Evolutionary conservation across 2,888 invertebrate species (phyloP).

Genomic region (Apamea monoglypha): DNA sequence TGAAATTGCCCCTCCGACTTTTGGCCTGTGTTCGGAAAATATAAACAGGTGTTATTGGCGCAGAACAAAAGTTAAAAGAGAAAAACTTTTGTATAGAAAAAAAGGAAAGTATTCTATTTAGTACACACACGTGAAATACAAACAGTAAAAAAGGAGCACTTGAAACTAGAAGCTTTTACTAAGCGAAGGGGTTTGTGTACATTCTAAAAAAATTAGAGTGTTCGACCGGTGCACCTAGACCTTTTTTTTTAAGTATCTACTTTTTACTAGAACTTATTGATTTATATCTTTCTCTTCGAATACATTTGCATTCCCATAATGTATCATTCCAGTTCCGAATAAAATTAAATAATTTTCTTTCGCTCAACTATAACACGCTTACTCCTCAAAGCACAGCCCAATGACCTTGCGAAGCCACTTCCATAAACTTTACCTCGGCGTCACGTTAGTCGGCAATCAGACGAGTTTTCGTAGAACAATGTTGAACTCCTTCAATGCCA

Average conservation of each 20-base stretch:
- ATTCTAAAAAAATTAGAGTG: too few species aligned
- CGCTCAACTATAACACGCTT: too few species aligned
- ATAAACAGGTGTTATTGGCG: too few species aligned
- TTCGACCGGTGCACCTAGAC: background rate
- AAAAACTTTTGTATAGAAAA: background rate
- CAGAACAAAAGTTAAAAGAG: background rate
- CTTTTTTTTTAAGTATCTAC: too few species aligned
- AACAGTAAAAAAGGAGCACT: too few species aligned
- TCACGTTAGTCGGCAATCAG: conserved; percentile 58
- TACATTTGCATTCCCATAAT: background rate
- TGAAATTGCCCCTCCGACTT: background rate
- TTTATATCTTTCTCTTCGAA: background rate
- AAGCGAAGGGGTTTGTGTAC: background rate
- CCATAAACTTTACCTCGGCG: conserved; percentile 34
- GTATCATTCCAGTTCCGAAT: background rate
- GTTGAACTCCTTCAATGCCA: conserved; percentile 67
- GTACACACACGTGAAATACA: too few species aligned
- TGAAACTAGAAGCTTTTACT: background rate
- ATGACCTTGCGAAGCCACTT: conserved; percentile 43
- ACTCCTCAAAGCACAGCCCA: background rate
- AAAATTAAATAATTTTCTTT: background rate
- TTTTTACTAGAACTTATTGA: background rate
- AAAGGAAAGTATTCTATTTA: too few species aligned
- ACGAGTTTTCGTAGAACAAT: conserved; percentile 62
- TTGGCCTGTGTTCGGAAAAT: background rate